phyloP scores from a whole-genome alignment of 2,888 invertebrate species.

The Agriotes lineatus region DNA sequence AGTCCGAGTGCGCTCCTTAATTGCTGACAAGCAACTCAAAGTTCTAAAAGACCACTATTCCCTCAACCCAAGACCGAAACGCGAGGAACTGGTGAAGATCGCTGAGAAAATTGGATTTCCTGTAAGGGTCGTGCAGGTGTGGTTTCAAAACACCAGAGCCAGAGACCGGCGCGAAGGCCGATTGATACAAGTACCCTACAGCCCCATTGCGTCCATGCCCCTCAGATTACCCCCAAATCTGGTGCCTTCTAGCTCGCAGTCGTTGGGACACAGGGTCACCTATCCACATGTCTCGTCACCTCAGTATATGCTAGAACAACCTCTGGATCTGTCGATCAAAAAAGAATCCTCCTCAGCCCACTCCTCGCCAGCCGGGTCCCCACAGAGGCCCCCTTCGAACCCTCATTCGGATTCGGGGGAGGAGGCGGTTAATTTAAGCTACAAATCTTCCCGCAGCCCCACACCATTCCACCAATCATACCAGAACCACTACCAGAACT shows the following conservation, averaged over 20 bases:
- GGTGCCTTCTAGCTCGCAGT: conserved; percentile 59
- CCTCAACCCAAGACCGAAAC: conserved; percentile 91
- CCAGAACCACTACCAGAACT: conserved; percentile 70
- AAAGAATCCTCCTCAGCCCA: conserved; percentile 72
- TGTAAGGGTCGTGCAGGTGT: conserved; percentile 89
- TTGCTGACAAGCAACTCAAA: conserved; percentile 93
- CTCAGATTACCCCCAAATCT: conserved; percentile 50
- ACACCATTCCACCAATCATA: conserved; percentile 70
- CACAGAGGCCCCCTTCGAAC: conserved; percentile 72
- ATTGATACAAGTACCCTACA: conserved; percentile 66
- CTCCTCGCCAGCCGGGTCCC: conserved; percentile 74
- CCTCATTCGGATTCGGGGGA: conserved; percentile 74
- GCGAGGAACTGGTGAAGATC: conserved; percentile 92
- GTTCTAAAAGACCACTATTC: conserved; percentile 91
- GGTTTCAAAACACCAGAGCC: conserved; percentile 97
- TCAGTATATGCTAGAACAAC: conserved; percentile 75
- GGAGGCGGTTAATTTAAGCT: conserved; percentile 84
- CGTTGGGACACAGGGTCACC: conserved; percentile 46
- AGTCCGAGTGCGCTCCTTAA: conserved; percentile 91
- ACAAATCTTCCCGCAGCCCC: conserved; percentile 76
- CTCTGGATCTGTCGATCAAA: conserved; percentile 91
- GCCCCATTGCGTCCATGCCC: conserved; percentile 56
- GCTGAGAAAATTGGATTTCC: conserved; percentile 83
- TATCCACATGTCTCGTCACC: conserved; percentile 48
- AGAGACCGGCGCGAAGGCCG: conserved; percentile 82